These are phyloP conservation scores for Campylorhamphus procurvoides DNA, from an alignment of 2,113 vertebrate genomes.

Conservation along the genomic window DNA sequence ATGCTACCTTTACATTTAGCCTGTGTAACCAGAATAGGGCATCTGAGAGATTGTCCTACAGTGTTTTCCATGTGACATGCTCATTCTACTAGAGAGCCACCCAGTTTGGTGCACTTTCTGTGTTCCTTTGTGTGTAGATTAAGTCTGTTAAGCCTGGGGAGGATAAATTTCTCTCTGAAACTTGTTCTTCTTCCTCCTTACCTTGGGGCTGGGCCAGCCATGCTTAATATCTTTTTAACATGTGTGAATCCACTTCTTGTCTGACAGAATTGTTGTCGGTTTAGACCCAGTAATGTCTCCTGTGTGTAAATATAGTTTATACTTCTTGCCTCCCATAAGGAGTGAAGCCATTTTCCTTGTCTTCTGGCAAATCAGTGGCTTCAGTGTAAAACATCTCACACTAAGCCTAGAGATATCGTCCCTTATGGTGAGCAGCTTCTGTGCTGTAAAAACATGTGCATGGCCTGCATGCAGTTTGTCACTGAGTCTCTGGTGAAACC, in stretches of 20 bases:
- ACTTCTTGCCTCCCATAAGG: not conserved
- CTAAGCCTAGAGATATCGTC: not conserved
- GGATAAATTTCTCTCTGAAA: not conserved
- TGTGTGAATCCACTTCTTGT: not conserved
- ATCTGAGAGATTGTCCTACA: not conserved
- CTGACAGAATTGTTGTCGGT: not conserved
- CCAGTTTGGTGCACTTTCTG: not conserved
- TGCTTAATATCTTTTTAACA: not conserved
- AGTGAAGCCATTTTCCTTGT: not conserved
- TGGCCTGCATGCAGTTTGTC: not conserved
- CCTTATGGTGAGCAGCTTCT: not conserved
- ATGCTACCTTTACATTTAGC: not conserved
- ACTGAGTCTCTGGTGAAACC: not conserved
- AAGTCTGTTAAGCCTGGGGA: not conserved
- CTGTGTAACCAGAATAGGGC: not conserved
- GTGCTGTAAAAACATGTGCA: not conserved
- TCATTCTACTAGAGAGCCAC: not conserved
- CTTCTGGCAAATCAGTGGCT: not conserved
- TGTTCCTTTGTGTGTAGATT: not conserved
- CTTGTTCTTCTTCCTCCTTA: not conserved
- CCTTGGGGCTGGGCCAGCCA: not conserved
- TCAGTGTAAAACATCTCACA: not conserved
- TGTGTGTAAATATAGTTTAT: not conserved
- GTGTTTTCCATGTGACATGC: not conserved
- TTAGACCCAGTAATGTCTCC: not conserved